Conservation (phyloP, 1,140 invertebrate genomes). For the Panulirus ornatus region DNA sequence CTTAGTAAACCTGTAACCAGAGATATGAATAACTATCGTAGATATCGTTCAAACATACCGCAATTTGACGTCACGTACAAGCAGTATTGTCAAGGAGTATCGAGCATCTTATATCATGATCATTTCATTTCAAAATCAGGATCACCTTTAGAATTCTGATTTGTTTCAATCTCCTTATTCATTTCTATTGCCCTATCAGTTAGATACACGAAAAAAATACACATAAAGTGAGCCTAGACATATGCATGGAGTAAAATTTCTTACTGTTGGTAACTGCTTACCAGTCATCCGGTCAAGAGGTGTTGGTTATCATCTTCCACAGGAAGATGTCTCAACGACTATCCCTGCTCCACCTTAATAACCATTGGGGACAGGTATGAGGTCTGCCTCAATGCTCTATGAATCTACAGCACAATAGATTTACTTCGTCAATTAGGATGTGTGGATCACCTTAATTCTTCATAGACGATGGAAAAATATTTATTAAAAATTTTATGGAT, state of each 20-base stretch:
- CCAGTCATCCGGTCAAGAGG: not conserved
- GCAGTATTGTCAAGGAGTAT: slow-evolving; percentile 33
- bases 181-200: not conserved
- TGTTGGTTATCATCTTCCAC: not conserved
- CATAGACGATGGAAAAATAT: too few species aligned
- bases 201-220: not conserved
- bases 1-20: not conserved
- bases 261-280: not conserved
- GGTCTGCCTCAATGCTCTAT: too few species aligned
- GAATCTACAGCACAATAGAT: too few species aligned
- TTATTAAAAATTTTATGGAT: too few species aligned
- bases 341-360: not conserved
- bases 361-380: not conserved
- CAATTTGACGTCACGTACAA: slow-evolving; percentile 38
- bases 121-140: not conserved
- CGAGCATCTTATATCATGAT: not conserved
- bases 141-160: not conserved
- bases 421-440: too few species aligned
- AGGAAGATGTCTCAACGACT: not conserved
- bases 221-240: not conserved
- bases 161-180: not conserved
- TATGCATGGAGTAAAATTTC: too few species aligned
- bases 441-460: too few species aligned
- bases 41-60: slow-evolving; percentile 41
- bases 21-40: slow-evolving; percentile 3